phyloP scores from a whole-genome alignment of 2,113 vertebrate genomes.

The Piaya cayana region DNA sequence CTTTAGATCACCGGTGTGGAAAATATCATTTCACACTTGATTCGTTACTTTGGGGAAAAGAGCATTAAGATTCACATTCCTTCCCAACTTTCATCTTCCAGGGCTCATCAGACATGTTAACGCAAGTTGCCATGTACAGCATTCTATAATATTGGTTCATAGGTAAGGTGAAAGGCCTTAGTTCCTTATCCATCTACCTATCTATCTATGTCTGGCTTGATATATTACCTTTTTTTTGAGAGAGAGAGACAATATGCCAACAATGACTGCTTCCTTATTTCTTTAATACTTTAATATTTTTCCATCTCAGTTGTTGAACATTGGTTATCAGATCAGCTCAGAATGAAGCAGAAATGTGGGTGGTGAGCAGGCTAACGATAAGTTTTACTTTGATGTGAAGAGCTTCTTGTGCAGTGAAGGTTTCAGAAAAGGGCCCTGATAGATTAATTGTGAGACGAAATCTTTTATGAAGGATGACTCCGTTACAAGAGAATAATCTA shows the following conservation, averaged over 20 bases:
- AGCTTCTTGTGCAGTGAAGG: neutral
- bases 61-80: conserved; percentile 33
- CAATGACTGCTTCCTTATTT: neutral
- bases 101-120: neutral
- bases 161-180: neutral
- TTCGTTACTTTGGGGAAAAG: conserved; percentile 21
- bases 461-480: neutral
- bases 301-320: neutral
- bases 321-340: neutral
- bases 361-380: neutral
- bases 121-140: neutral
- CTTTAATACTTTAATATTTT: neutral
- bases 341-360: neutral
- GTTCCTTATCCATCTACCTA: neutral
- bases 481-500: neutral
- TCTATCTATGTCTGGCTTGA: neutral
- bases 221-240: neutral
- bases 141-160: neutral
- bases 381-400: neutral
- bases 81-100: neutral
- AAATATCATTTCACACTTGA: conserved; percentile 59
- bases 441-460: neutral
- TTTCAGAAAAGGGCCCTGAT: neutral
- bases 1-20: conserved; percentile 53
- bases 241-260: neutral